These are phyloP conservation scores for Thecophora atra DNA, from an alignment of 2,888 invertebrate genomes.

Conservation along the genomic window DNA sequence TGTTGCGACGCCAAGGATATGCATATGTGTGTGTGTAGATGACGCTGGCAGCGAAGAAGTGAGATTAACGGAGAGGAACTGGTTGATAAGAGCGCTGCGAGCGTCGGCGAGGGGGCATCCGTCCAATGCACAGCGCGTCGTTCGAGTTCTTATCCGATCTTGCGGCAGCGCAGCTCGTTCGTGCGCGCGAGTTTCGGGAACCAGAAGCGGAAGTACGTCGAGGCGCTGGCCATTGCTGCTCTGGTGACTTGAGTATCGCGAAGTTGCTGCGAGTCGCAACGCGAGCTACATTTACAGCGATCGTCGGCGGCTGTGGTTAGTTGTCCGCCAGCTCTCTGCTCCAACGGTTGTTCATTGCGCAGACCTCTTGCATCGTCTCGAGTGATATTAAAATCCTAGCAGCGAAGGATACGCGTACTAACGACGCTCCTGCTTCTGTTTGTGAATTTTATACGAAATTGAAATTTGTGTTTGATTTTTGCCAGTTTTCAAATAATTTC, in stretches of 20 bases:
- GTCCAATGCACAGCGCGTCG: slow-evolving; percentile 18
- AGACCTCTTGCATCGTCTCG: neutral
- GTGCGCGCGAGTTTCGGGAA: slow-evolving; percentile 16
- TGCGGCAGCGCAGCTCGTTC: slow-evolving; percentile 40
- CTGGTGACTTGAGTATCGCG: slow-evolving; percentile 46
- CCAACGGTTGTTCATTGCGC: slow-evolving; percentile 55
- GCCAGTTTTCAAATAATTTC: neutral
- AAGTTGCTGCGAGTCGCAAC: slow-evolving; percentile 38
- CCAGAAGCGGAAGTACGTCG: slow-evolving; percentile 36
- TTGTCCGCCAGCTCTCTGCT: slow-evolving; percentile 62
- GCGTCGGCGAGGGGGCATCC: slow-evolving; percentile 30
- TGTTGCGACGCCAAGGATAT: neutral
- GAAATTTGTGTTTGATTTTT: neutral
- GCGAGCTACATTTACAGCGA: slow-evolving; percentile 52
- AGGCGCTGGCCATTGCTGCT: slow-evolving; percentile 26
- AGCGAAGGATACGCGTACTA: slow-evolving; percentile 14
- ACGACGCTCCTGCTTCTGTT: neutral
- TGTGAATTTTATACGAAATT: no score
- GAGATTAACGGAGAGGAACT: slow-evolving; percentile 2
- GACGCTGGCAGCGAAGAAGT: neutral
- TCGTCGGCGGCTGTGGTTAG: slow-evolving; percentile 57
- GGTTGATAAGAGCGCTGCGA: slow-evolving; percentile 19
- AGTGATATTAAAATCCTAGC: slow-evolving; percentile 18
- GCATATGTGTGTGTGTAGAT: neutral
- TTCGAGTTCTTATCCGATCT: slow-evolving; percentile 31